phyloP scores from a whole-genome alignment of 2,888 invertebrate species.

The Bedellia somnulentella region DNA sequence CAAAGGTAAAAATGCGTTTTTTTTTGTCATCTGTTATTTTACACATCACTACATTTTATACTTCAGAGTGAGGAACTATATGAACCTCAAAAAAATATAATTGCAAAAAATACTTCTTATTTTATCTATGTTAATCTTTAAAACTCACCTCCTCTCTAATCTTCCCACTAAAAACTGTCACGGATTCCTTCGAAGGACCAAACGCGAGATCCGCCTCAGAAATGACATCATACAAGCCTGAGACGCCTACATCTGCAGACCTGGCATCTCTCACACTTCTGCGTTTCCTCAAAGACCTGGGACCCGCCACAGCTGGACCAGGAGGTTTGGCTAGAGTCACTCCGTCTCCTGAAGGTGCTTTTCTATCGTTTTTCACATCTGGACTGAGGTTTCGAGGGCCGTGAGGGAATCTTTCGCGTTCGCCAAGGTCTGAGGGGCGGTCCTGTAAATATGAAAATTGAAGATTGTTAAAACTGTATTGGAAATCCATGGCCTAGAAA shows the following conservation, averaged over 20 bases:
- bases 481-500: too few species aligned
- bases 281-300: conserved; percentile 63
- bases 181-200: conserved; percentile 82
- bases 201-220: conserved; percentile 91
- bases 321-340: conserved; percentile 53
- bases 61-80: too few species aligned
- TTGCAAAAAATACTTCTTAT: too few species aligned
- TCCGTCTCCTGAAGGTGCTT: conserved; percentile 18
- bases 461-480: too few species aligned
- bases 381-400: conserved; percentile 71
- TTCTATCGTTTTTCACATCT: conserved; percentile 29
- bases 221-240: conserved; percentile 87
- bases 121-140: too few species aligned
- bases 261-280: conserved; percentile 72
- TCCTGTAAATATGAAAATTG: conserved; percentile 24
- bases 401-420: conserved; percentile 75
- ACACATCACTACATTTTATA: too few species aligned
- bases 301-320: conserved; percentile 55
- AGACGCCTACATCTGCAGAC: conserved; percentile 87
- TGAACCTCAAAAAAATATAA: too few species aligned
- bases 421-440: conserved; percentile 53
- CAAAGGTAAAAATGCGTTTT: too few species aligned
- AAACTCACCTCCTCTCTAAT: conserved; percentile 75
- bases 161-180: conserved; percentile 85
- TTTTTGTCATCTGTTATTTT: too few species aligned